phyloP scores from a whole-genome alignment of 2,113 vertebrate species.

The Mus pahari region DNA sequence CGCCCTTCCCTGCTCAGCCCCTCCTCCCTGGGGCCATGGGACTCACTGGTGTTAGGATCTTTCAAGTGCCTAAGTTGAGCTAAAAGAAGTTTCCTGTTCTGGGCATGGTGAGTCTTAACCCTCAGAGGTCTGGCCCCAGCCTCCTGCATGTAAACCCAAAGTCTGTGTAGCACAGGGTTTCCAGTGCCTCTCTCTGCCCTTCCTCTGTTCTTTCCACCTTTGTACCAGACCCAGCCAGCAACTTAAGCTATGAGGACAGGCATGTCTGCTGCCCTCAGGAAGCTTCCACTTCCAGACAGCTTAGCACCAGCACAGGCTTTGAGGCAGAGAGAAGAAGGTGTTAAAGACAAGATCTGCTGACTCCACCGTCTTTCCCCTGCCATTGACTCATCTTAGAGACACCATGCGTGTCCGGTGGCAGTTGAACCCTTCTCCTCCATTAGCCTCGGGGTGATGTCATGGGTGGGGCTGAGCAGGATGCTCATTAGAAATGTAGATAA shows the following conservation, averaged over 20 bases:
- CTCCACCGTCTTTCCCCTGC: accelerated
- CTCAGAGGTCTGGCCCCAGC: background rate
- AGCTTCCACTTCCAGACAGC: background rate
- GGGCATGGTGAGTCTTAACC: accelerated
- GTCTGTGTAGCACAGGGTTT: accelerated
- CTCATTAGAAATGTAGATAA: accelerated
- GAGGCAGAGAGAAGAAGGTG: background rate
- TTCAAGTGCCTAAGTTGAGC: accelerated
- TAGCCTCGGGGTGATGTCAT: background rate
- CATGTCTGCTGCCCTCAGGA: accelerated
- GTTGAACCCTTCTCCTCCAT: background rate
- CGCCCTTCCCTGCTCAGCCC: too few species aligned
- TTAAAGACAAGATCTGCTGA: background rate
- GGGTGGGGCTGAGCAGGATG: background rate
- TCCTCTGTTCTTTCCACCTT: accelerated
- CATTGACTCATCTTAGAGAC: background rate
- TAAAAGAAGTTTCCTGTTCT: background rate
- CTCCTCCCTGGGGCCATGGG: accelerated
- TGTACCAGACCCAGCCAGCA: accelerated
- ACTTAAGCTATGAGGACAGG: accelerated
- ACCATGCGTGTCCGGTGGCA: background rate
- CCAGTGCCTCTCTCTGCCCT: accelerated
- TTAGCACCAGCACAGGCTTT: too few species aligned
- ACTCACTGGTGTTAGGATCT: accelerated
- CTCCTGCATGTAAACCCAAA: background rate